Base-by-base conservation (phyloP, 2,113 vertebrate genomes). In the Nothobranchius furzeri region DNA sequence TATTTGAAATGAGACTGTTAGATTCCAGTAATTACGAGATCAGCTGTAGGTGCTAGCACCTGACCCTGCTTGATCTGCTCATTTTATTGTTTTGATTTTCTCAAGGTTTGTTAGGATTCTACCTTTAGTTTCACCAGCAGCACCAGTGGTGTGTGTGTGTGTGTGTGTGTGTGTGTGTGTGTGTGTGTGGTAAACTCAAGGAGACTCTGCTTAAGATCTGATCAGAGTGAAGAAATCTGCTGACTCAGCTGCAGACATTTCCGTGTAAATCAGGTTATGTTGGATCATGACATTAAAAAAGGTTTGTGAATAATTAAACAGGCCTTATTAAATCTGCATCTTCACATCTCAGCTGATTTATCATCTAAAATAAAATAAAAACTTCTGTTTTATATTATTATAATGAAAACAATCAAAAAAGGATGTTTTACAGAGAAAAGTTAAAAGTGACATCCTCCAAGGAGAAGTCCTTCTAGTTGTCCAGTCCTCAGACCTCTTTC, bases 211-310 rank as follows among this genome's bases (percentile, higher is more conserved):
- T 48, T 36, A 1, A 30, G 43, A 56, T 62, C 66, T 53, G 40
- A 36, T 0, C 65, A 30, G 59, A 6, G 60, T 70, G 64, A 74
- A 50, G 50, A 63, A 10, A 75, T 61, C 60, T 85, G 89, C 89
- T 87, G 89, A 87, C 69, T 89, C 85, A 89, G 75, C 80, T 17
- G 17, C 74, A 43, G 84, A 79, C 79, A 68, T 25, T 59, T 10
- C 61, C 8, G 66, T 58, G 63, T 58, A 75, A 85, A 85, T 49
- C 79, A 75, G 72, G 67, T 87, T 75, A 81, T 64, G 43, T 14
- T 20, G 62, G 45, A 71, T 65, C 52, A 65, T 83, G 75, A 48
- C 37, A 72, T 75, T 64, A 62, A 43, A 64, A 56, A 76, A 68
- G 60, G 64, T n/a, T 62, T 30, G 30, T 30, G 30, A 30, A 30